phyloP scores from a whole-genome alignment of 2,797 vertebrate species.

The Neopelma chrysocephalum region DNA sequence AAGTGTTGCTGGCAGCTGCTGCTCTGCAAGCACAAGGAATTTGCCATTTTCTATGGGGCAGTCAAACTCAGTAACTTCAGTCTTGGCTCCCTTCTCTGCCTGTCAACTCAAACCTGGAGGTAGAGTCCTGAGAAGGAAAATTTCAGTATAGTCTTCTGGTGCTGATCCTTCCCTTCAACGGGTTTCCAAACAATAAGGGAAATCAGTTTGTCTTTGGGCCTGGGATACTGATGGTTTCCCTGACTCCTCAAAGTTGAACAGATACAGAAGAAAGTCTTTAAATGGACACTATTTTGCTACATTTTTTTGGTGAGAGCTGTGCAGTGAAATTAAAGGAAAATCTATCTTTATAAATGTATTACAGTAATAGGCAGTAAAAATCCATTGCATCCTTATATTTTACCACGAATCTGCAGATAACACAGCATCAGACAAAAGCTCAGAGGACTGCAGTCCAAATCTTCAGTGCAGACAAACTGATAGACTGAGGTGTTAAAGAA shows the following conservation, averaged over 20 bases:
- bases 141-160: not conserved
- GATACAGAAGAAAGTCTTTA: rapidly evolving
- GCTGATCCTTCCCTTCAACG: not conserved
- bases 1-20: not conserved
- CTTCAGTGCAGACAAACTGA: not conserved
- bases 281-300: not conserved
- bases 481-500: not conserved
- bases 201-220: not conserved
- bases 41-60: rapidly evolving
- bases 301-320: rapidly evolving
- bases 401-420: not conserved
- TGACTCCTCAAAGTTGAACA: not conserved
- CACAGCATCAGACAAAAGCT: not conserved
- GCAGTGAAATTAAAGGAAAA: not conserved
- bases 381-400: not conserved
- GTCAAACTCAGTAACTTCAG: not conserved
- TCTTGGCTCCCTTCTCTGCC: not conserved
- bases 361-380: not conserved
- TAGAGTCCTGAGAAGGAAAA: not conserved
- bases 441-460: not conserved
- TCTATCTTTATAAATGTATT: not conserved
- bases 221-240: not conserved
- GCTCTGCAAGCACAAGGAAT: not conserved
- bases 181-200: not conserved
- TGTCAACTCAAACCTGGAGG: rapidly evolving